phyloP scores from a whole-genome alignment of 1,140 invertebrate genomes.

The Sarcophaga peregrina region DNA sequence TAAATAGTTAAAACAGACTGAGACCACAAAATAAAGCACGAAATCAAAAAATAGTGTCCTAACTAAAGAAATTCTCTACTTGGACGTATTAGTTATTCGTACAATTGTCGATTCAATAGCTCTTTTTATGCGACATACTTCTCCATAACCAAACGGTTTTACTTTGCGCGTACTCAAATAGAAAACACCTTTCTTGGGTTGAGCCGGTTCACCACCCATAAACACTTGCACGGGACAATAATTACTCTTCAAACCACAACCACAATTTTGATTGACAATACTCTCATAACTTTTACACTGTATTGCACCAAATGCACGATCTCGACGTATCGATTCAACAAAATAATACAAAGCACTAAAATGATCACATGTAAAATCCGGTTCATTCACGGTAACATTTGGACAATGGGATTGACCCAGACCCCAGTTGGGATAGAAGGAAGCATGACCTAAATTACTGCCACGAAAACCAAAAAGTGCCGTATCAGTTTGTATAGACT shows the following conservation, averaged over 20 bases:
- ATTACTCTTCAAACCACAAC: neutral
- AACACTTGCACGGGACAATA: slow-evolving; percentile 30
- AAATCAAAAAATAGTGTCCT: no score
- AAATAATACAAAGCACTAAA: slow-evolving; percentile 61
- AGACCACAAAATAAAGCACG: no score
- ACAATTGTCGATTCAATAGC: slow-evolving; percentile 37
- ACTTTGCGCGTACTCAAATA: slow-evolving; percentile 46
- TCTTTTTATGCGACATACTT: slow-evolving; percentile 40
- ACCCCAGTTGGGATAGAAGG: slow-evolving; percentile 70
- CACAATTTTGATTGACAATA: slow-evolving; percentile 43
- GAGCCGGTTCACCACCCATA: slow-evolving; percentile 51
- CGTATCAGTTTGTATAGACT: slow-evolving; percentile 76
- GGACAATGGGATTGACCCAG: slow-evolving; percentile 68
- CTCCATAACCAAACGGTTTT: slow-evolving; percentile 47
- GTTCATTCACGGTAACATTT: slow-evolving; percentile 46
- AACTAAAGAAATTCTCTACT: neutral
- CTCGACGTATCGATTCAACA: slow-evolving; percentile 55
- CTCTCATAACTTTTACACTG: slow-evolving; percentile 44
- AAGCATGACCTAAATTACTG: slow-evolving; percentile 68
- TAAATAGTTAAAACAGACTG: no score
- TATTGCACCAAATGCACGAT: slow-evolving; percentile 44
- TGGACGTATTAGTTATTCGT: slow-evolving; percentile 4
- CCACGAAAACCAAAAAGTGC: slow-evolving; percentile 67
- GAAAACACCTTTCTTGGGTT: slow-evolving; percentile 47
- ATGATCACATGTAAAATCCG: slow-evolving; percentile 61